Evolutionary conservation across 2,888 invertebrate genomes (phyloP).

Genomic region (Macrosoma leucophasiata): DNA sequence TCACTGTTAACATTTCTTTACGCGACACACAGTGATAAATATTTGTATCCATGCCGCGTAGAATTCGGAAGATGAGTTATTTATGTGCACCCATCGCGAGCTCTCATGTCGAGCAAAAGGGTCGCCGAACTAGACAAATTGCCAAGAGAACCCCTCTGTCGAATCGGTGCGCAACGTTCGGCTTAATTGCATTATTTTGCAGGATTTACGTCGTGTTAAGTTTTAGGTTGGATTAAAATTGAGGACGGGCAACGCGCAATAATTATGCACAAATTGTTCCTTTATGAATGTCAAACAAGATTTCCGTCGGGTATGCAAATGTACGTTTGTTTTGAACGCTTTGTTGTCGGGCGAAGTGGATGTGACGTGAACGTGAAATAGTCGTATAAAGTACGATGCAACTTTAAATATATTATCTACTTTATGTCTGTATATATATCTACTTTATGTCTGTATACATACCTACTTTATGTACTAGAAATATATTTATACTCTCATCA

Average conservation of each 20-base stretch:
- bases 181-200: conserved; percentile 52
- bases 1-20: no score
- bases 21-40: no score
- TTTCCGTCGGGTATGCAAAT: no score
- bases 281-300: conserved; percentile 40
- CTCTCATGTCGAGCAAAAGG: conserved; percentile 42
- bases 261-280: conserved; percentile 42
- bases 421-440: no score
- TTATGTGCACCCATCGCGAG: conserved; percentile 38
- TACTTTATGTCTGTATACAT: no score
- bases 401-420: no score
- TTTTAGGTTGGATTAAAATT: conserved; percentile 41
- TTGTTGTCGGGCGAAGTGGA: no score
- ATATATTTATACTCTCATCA: no score
- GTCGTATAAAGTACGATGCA: no score
- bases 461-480: no score
- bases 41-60: conserved; percentile 37
- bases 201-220: conserved; percentile 43
- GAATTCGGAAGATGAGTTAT: conserved; percentile 52
- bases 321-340: no score
- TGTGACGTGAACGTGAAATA: no score
- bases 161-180: conserved; percentile 41
- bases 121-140: conserved; percentile 61
- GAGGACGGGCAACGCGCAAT: conserved; percentile 35
- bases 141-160: conserved; percentile 42